phyloP scores from a whole-genome alignment of 2,797 vertebrate species.

The Danio jaintianensis region DNA sequence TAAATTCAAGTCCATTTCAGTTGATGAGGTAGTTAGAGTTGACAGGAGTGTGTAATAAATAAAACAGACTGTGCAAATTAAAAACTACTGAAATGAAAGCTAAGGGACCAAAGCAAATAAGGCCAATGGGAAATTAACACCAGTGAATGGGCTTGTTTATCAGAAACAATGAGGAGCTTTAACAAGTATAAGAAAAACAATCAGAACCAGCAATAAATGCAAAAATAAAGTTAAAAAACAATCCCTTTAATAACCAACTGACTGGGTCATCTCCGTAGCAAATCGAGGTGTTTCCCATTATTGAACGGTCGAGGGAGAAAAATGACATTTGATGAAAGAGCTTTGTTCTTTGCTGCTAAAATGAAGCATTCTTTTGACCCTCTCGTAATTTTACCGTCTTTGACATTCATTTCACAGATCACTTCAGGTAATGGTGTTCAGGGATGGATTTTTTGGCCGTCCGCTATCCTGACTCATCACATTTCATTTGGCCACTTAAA shows the following conservation, averaged over 20 bases:
- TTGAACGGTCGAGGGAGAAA: neutral
- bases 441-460: conserved; percentile 29
- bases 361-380: neutral
- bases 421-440: conserved; percentile 28
- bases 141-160: neutral
- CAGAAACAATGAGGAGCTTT: neutral
- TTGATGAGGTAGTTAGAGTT: neutral
- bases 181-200: neutral
- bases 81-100: neutral
- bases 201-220: neutral
- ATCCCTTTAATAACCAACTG: neutral
- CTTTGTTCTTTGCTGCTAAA: conserved; percentile 17
- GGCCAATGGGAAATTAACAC: conserved; percentile 8
- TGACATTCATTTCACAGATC: conserved; percentile 38
- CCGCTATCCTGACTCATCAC: conserved; percentile 17
- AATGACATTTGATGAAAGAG: conserved; percentile 1
- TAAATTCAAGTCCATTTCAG: neutral
- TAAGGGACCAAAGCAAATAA: neutral
- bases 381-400: conserved; percentile 13
- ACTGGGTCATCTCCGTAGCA: neutral
- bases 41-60: neutral
- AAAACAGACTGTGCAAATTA: neutral
- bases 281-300: neutral
- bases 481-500: conserved; percentile 32
- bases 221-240: neutral